Percentiles rank a stretch among this genome's conserved stretches.
Conservation (phyloP, 1,140 invertebrate species). For the Papilio machaon region DNA sequence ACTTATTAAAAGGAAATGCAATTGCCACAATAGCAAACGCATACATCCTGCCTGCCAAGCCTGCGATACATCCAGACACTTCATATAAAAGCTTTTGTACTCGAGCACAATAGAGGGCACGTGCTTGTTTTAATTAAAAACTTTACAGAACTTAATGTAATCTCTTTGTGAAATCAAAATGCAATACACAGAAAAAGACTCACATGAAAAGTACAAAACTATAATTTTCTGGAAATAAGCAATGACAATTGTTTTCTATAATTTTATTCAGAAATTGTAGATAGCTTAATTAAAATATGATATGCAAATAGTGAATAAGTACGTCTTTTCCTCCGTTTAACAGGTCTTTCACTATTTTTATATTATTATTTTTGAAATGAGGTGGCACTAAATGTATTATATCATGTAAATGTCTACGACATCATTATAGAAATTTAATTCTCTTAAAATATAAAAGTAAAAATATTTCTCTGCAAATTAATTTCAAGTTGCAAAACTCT, state of each 20-base stretch:
- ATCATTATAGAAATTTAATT: too few relatives aligned
- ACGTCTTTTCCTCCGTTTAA: too few relatives aligned
- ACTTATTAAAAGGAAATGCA: slow-evolving; percentile 3
- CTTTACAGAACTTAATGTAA: not conserved
- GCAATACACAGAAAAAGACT: not conserved
- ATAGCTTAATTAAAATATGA: too few relatives aligned
- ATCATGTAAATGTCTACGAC: too few relatives aligned
- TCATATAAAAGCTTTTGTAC: slow-evolving; percentile 27
- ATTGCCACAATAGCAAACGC: not conserved
- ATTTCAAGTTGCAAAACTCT: not conserved
- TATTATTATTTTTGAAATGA: too few relatives aligned
- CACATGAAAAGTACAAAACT: not conserved
- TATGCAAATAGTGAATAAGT: too few relatives aligned
- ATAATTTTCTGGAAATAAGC: not conserved
- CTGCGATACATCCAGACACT: not conserved
- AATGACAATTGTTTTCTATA: too few relatives aligned
- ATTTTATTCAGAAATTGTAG: too few relatives aligned
- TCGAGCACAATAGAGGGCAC: not conserved
- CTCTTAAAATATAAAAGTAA: not conserved
- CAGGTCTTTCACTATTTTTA: too few relatives aligned
- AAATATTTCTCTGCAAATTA: not conserved
- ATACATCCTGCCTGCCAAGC: too few relatives aligned
- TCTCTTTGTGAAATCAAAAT: not conserved
- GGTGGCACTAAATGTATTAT: too few relatives aligned
- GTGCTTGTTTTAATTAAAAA: not conserved